phyloP scores from a whole-genome alignment of 2,888 invertebrate genomes.

The Andrena bicolor region DNA sequence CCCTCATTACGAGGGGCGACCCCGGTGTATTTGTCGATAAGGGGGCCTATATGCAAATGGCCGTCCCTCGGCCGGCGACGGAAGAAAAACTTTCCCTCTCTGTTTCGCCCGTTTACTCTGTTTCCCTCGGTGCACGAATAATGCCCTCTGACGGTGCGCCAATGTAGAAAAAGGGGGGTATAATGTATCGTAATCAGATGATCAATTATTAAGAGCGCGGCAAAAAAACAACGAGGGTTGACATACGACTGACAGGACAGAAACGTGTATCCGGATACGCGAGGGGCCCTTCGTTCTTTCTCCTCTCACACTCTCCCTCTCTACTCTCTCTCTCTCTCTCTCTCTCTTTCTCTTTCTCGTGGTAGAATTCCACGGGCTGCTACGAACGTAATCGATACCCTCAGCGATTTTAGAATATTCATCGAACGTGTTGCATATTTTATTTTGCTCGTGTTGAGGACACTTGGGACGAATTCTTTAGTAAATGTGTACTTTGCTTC shows the following conservation, averaged over 20 bases:
- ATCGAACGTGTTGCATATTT: background rate
- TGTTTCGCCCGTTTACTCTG: constrained; percentile 60
- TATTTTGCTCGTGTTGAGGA: background rate
- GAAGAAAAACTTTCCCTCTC: constrained; percentile 80
- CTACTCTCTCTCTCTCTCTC: constrained; percentile 42
- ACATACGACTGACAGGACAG: constrained; percentile 80
- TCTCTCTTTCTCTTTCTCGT: constrained; percentile 21
- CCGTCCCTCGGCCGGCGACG: constrained; percentile 73
- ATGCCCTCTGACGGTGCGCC: constrained; percentile 73
- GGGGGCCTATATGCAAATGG: constrained; percentile 84
- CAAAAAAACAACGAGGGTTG: constrained; percentile 85
- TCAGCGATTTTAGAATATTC: constrained; percentile 26
- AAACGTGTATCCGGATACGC: constrained; percentile 71
- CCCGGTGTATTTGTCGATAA: constrained; percentile 84
- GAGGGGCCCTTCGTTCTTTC: constrained; percentile 52
- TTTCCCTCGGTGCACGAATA: constrained; percentile 77
- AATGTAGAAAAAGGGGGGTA: constrained; percentile 74
- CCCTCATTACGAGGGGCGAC: constrained; percentile 83
- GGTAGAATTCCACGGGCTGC: constrained; percentile 27
- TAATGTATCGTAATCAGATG: constrained; percentile 85
- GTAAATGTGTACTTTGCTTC: background rate
- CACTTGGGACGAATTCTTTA: background rate
- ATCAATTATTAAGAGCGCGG: constrained; percentile 84
- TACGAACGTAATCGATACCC: constrained; percentile 33
- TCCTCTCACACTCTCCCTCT: constrained; percentile 33